Conservation (phyloP, 2,113 vertebrate genomes). For the Syngnathus typhle region DNA sequence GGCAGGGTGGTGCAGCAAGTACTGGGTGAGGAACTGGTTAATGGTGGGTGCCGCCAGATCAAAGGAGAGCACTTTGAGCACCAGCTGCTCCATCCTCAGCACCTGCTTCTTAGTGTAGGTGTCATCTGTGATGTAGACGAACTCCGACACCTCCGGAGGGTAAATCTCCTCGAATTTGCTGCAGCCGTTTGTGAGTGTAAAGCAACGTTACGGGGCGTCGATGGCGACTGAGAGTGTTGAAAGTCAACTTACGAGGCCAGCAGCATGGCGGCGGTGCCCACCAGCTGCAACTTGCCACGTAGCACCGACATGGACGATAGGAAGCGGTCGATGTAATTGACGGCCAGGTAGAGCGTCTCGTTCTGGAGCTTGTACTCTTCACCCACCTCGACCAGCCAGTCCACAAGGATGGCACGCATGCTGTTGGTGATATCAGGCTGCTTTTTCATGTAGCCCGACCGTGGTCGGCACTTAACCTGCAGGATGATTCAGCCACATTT, state of each 20-base stretch:
- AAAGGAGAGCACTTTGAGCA: constrained; percentile 94
- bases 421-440: constrained; percentile 95
- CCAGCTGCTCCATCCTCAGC: constrained; percentile 94
- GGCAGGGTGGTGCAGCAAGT: constrained; percentile 77
- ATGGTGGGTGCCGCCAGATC: constrained; percentile 93
- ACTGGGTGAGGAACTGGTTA: constrained; percentile 93
- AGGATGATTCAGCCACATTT: rapidly evolving
- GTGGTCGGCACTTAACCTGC: constrained; percentile 87
- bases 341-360: constrained; percentile 91
- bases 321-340: constrained; percentile 97
- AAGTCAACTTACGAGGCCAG: constrained; percentile 78
- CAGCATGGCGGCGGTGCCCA: constrained; percentile 96
- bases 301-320: constrained; percentile 97
- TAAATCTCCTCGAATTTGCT: constrained; percentile 99
- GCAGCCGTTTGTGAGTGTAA: neutral
- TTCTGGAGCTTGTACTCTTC: constrained; percentile 98
- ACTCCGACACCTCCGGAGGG: constrained; percentile 94
- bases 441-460: constrained; percentile 92
- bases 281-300: constrained; percentile 93
- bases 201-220: too few relatives aligned
- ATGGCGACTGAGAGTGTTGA: neutral
- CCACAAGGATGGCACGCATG: constrained; percentile 95
- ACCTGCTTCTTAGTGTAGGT: constrained; percentile 98
- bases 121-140: constrained; percentile 98
- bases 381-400: constrained; percentile 97